These are phyloP conservation scores for Adela reaumurella DNA, from an alignment of 2,888 invertebrate species.

Conservation along the genomic window DNA sequence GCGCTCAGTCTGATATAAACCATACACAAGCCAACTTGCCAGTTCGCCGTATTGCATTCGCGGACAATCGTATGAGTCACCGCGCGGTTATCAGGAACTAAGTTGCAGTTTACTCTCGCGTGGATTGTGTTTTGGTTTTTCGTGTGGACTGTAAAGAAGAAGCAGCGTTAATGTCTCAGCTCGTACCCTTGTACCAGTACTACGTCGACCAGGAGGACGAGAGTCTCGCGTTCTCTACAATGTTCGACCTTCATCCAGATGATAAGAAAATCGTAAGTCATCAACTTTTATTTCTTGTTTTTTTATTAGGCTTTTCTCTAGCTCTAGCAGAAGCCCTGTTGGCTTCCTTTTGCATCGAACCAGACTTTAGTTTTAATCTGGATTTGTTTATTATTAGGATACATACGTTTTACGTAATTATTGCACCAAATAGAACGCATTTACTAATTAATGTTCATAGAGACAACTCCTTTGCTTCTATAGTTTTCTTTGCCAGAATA, in stretches of 20 bases:
- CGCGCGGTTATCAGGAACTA: slow-evolving; percentile 18
- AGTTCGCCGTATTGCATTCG: slow-evolving; percentile 22
- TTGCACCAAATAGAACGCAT: too few species aligned
- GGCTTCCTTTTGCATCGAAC: too few species aligned
- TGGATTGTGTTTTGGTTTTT: slow-evolving; percentile 23
- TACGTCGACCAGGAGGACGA: slow-evolving; percentile 48
- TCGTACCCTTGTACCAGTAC: slow-evolving; percentile 54
- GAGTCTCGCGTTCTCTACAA: slow-evolving; percentile 53
- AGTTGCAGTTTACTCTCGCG: slow-evolving; percentile 4
- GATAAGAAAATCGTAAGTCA: slow-evolving; percentile 45
- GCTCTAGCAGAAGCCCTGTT: too few species aligned
- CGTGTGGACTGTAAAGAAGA: slow-evolving; percentile 28
- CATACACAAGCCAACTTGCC: slow-evolving; percentile 20
- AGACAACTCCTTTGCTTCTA: too few species aligned
- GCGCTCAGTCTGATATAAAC: slow-evolving; percentile 51
- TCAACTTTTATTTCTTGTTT: too few species aligned
- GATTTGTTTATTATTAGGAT: too few species aligned
- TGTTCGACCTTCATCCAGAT: slow-evolving; percentile 52
- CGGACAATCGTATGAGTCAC: slow-evolving; percentile 30
- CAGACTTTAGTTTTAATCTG: too few species aligned
- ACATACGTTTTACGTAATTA: too few species aligned
- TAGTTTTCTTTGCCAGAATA: too few species aligned
- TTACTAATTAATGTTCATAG: too few species aligned
- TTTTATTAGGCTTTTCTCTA: background rate
- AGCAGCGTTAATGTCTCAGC: slow-evolving; percentile 59